Conservation (phyloP, 1,140 invertebrate species). For the Hypsibius dujardini region DNA sequence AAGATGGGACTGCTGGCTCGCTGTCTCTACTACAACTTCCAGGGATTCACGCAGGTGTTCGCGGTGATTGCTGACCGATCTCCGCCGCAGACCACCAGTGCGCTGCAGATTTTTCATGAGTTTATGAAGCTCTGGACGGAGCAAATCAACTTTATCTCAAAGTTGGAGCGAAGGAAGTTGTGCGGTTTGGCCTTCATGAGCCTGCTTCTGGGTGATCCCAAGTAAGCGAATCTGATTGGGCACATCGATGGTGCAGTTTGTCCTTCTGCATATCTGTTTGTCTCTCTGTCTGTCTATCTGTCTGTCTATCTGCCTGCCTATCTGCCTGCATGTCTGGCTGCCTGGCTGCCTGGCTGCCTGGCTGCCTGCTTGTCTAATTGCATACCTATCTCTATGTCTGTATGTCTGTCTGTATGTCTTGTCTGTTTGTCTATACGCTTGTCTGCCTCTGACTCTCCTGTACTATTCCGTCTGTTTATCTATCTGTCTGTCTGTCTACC, state of each 20-base stretch:
- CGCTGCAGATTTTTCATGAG: constrained; percentile 1
- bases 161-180: constrained; percentile 9
- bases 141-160: background rate
- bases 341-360: too few relatives aligned
- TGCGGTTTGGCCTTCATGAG: constrained; percentile 10
- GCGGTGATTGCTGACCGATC: background rate
- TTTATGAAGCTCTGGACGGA: constrained; percentile 8
- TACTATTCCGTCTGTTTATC: too few relatives aligned
- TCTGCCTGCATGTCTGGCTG: too few relatives aligned
- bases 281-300: too few relatives aligned
- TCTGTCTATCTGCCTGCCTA: too few relatives aligned
- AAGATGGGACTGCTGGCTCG: constrained; percentile 8
- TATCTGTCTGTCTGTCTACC: background rate
- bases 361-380: too few relatives aligned
- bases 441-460: too few relatives aligned
- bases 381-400: too few relatives aligned
- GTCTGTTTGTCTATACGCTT: too few relatives aligned
- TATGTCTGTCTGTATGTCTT: too few relatives aligned
- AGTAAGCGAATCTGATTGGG: background rate
- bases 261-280: too few relatives aligned
- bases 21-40: constrained; percentile 2
- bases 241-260: too few relatives aligned
- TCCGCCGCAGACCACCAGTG: background rate
- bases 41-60: background rate
- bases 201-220: background rate